Evolutionary conservation across 2,113 vertebrate species (phyloP).

Genomic region (Melanotaenia duboulayi): DNA sequence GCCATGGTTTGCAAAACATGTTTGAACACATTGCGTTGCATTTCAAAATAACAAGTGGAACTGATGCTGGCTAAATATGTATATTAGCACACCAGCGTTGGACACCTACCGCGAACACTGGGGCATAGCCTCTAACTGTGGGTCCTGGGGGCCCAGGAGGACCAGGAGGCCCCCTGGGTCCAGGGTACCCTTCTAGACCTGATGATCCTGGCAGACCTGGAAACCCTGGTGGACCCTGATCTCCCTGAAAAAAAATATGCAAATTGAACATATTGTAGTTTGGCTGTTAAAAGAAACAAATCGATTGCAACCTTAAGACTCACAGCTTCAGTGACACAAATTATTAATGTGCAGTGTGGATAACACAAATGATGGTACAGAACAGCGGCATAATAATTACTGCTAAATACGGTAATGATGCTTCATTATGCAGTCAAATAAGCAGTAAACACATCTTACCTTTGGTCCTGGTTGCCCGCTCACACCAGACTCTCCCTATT

Average conservation of each 20-base stretch:
- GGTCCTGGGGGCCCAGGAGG: slow-evolving; percentile 86
- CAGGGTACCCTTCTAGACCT: slow-evolving; percentile 85
- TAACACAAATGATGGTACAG: background rate
- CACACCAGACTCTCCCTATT: slow-evolving; percentile 88
- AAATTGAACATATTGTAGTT: background rate
- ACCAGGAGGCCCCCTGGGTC: slow-evolving; percentile 86
- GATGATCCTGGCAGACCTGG: slow-evolving; percentile 84
- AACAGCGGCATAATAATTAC: background rate
- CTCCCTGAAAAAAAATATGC: slow-evolving; percentile 83
- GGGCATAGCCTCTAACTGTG: slow-evolving; percentile 62
- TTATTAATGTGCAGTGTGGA: background rate
- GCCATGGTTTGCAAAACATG: too few species aligned
- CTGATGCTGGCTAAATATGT: too few species aligned
- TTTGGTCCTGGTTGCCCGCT: slow-evolving; percentile 86
- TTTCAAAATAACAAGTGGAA: too few species aligned
- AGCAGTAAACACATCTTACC: slow-evolving; percentile 76
- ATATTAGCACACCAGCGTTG: too few species aligned
- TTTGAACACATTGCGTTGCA: too few species aligned
- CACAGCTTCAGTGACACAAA: background rate
- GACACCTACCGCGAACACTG: slow-evolving; percentile 86
- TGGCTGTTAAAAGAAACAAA: background rate
- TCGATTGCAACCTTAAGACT: too few species aligned
- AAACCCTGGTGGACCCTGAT: slow-evolving; percentile 84
- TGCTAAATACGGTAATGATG: background rate
- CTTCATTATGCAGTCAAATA: background rate